phyloP scores from a whole-genome alignment of 2,888 invertebrate species.

The Ellobium chinense region DNA sequence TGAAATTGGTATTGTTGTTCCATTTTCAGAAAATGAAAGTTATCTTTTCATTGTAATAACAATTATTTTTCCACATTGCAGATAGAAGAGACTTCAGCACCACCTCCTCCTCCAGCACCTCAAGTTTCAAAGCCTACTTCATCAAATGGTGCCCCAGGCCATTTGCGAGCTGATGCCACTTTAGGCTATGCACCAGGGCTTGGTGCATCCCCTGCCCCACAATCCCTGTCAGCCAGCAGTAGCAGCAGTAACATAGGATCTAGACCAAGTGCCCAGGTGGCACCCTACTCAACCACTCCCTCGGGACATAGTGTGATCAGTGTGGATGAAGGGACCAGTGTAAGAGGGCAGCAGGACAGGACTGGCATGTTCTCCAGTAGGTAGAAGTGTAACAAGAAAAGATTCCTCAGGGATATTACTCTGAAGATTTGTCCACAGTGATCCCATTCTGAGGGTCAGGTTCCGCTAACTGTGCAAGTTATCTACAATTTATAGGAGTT shows the following conservation, averaged over 20 bases:
- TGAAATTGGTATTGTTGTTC: too few species aligned
- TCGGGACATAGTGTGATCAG: constrained; percentile 63
- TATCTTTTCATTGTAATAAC: too few species aligned
- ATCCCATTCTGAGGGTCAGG: too few species aligned
- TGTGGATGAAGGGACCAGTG: constrained; percentile 71
- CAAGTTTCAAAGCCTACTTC: background rate
- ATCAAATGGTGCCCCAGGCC: constrained; percentile 29
- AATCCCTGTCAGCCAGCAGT: background rate
- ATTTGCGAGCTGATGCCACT: constrained; percentile 16
- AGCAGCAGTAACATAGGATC: constrained; percentile 3
- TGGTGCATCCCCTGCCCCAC: constrained; percentile 28
- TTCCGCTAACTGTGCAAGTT: too few species aligned
- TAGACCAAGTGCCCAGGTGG: constrained; percentile 60
- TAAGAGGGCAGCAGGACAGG: constrained; percentile 47
- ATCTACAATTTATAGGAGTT: too few species aligned
- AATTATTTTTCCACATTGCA: too few species aligned
- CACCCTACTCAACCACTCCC: constrained; percentile 59
- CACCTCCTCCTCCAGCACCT: constrained; percentile 25
- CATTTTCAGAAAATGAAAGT: too few species aligned
- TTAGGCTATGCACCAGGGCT: constrained; percentile 32
- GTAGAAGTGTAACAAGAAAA: too few species aligned
- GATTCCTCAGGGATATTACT: too few species aligned
- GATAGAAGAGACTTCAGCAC: constrained; percentile 54
- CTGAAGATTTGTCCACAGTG: too few species aligned
- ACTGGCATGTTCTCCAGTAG: constrained; percentile 40